phyloP scores from a whole-genome alignment of 35 echinoderm and acorn worm species.

The Strongylocentrotus purpuratus region DNA sequence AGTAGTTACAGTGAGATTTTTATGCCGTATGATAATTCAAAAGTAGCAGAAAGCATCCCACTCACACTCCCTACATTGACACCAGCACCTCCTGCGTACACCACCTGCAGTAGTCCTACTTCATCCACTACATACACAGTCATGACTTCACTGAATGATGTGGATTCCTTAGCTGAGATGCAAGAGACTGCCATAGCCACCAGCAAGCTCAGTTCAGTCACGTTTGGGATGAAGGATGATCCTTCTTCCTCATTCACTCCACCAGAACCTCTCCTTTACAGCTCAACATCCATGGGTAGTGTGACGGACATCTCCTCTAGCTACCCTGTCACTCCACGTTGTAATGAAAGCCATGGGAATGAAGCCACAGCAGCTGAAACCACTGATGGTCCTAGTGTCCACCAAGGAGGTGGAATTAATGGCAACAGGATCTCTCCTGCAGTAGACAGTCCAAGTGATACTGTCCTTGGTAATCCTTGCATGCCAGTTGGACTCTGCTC shows the following conservation, averaged over 20 bases:
- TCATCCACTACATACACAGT: slow-evolving; percentile 59
- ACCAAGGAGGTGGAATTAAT: not conserved
- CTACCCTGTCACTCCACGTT: not conserved
- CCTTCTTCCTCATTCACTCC: slow-evolving; percentile 14
- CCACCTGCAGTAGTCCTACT: slow-evolving; percentile 45
- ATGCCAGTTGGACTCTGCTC: not conserved
- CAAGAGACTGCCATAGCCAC: slow-evolving; percentile 82
- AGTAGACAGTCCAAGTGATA: not conserved
- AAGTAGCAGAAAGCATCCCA: slow-evolving; percentile 24
- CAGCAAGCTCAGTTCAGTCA: slow-evolving; percentile 75
- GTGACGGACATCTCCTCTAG: not conserved
- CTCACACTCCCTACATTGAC: slow-evolving; percentile 23
- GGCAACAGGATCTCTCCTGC: not conserved
- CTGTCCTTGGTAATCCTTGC: not conserved
- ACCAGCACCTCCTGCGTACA: slow-evolving; percentile 35
- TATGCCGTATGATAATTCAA: slow-evolving; percentile 38
- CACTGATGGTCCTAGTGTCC: not conserved
- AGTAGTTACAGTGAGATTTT: slow-evolving; percentile 47
- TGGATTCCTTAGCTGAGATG: slow-evolving; percentile 81
- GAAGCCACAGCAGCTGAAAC: not conserved
- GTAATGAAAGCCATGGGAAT: not conserved
- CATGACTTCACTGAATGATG: slow-evolving; percentile 58
- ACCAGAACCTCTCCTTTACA: slow-evolving; percentile 31
- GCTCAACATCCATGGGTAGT: not conserved
- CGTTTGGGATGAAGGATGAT: slow-evolving; percentile 48